Evolutionary conservation across 2,797 vertebrate species (phyloP).

Genomic region (Pangasius krempfi): DNA sequence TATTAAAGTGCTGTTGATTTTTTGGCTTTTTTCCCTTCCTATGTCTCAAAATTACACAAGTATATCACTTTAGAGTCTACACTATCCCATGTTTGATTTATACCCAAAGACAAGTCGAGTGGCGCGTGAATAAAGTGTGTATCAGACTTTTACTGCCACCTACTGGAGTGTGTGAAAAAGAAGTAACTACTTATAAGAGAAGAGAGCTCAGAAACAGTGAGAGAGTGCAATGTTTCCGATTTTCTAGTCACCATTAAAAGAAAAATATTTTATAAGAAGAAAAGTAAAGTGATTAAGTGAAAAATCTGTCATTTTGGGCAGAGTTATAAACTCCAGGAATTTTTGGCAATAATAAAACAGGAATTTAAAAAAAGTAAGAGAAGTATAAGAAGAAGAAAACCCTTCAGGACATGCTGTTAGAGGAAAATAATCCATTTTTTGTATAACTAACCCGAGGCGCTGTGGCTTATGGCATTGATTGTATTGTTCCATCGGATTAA

Average conservation of each 20-base stretch:
- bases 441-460: conserved; percentile 23
- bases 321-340: background rate
- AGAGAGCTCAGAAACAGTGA: background rate
- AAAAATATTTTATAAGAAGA: too few relatives aligned
- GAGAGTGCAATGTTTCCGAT: background rate
- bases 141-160: conserved; percentile 12
- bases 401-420: background rate
- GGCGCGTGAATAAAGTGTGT: background rate
- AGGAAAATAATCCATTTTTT: background rate
- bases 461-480: background rate
- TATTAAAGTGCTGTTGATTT: background rate
- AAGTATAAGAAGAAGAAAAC: background rate
- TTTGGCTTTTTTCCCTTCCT: background rate
- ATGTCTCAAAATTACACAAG: background rate
- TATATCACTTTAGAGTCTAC: background rate
- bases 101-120: background rate
- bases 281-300: background rate
- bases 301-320: background rate
- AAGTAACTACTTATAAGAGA: background rate
- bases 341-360: background rate
- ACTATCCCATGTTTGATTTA: background rate
- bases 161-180: background rate
- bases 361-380: background rate
- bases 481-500: conserved; percentile 32
- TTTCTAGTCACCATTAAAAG: too few relatives aligned